Base-by-base conservation (phyloP, 2,797 vertebrate genomes). In the Acanthurus leucopareius region DNA sequence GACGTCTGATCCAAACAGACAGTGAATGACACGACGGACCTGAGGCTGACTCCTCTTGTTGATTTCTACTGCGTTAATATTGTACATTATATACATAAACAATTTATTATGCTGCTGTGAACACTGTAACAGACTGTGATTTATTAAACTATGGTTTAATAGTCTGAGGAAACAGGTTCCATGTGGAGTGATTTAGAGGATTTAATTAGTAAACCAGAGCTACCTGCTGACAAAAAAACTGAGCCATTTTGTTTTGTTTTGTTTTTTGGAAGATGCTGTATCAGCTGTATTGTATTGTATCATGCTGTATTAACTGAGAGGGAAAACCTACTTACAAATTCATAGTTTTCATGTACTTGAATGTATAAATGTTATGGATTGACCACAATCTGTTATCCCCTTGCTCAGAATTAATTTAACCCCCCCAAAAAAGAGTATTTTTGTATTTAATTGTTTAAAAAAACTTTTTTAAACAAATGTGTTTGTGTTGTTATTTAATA, bases 1-100 rank as follows among this genome's bases (percentile, higher is more conserved):
- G 64, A 96, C 94, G 69, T 94, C 93, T 67, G 83, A 91, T 72
- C 91, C 89, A n/a, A 53, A 82, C 54, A 76, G 45, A 73, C 72
- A 73, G 25, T 75, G 45, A 77, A 63, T 13, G 32, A 62, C 1
- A 48, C 19, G 0, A 32, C 56, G 59, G 64, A 47, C 79, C 67
- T 1, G 63, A 77, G 62, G 61, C 71, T 10, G 51, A 45, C 54
- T 54, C 52, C 63, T 73, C 65, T 32, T 42, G 56, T 53, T 70
- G 48, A 82, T 82, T 49, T 83, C 83, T 69, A 11, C 40, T 42
- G 40, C 74, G 51, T 45, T 75, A 10, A 66, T 49, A 38, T 38
- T 47, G 6, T n/a, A 42, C 28, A 64, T 58, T 5, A 62, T 20
- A 38, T 32, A 42, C 47, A 58, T 10, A 40, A 56, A 35, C 15